Percentiles rank a stretch among this genome's conserved stretches.
phyloP scores from a whole-genome alignment of 2,113 vertebrate species.

The Charina bottae region DNA sequence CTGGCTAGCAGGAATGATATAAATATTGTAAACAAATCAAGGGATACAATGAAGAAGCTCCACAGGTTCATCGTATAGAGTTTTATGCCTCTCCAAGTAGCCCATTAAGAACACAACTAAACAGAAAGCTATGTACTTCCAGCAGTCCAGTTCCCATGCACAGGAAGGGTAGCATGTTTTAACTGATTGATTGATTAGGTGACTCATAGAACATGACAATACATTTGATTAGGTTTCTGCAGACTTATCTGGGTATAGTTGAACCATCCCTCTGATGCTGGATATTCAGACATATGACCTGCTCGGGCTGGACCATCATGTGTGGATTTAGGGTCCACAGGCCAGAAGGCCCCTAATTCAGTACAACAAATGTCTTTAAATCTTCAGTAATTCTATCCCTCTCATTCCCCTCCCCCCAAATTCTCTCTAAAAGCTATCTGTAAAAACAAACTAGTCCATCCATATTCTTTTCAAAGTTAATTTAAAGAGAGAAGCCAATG shows the following conservation, averaged over 20 bases:
- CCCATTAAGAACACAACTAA: not conserved
- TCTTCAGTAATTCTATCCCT: not conserved
- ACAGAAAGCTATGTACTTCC: not conserved
- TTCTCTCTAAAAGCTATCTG: not conserved
- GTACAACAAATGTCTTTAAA: not conserved
- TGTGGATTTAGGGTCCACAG: not conserved
- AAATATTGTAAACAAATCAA: not conserved
- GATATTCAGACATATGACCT: conserved; percentile 20
- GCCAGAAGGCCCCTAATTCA: not conserved
- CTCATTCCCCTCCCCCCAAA: not conserved
- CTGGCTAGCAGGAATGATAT: not conserved
- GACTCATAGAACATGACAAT: not conserved
- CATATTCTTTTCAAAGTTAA: not conserved
- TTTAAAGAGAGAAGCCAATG: not conserved
- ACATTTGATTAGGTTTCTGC: not conserved
- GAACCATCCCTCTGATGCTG: conserved; percentile 18
- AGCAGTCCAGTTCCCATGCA: no score
- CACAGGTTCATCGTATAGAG: not conserved
- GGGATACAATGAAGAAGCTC: not conserved
- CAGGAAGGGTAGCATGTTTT: not conserved
- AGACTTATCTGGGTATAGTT: not conserved
- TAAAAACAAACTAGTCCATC: not conserved
- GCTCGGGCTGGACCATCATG: not conserved
- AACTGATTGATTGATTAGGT: not conserved
- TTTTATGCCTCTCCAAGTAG: not conserved